Evolutionary conservation across 2,888 invertebrate species (phyloP).

Genomic region (Protophormia terraenovae): DNA sequence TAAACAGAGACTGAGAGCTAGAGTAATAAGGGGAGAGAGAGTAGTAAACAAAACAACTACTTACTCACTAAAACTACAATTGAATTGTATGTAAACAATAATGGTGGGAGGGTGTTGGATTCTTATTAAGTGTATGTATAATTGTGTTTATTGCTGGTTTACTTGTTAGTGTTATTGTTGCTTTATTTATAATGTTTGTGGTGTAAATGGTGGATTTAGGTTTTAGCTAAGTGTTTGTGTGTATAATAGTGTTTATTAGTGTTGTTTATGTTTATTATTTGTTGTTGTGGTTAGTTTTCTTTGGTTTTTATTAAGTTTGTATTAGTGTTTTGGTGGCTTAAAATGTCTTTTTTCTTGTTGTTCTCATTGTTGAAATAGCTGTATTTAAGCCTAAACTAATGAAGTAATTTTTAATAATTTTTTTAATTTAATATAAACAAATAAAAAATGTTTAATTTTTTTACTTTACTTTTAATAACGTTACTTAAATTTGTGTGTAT

Average conservation of each 20-base stretch:
- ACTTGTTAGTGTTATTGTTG: neutral
- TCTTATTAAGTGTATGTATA: neutral
- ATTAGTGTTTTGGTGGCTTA: neutral
- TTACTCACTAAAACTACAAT: neutral
- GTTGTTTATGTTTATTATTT: neutral
- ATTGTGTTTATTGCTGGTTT: neutral
- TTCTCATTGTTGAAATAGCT: neutral
- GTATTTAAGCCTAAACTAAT: neutral
- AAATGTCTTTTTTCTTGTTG: neutral
- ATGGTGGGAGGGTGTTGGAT: neutral
- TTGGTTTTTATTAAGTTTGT: neutral
- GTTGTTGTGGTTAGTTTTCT: neutral
- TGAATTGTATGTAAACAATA: neutral
- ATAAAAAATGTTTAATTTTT: no score
- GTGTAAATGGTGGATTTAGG: neutral
- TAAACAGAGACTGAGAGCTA: neutral
- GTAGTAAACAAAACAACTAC: neutral
- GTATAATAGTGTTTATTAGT: conserved; percentile 2
- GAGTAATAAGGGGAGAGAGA: neutral
- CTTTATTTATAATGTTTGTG: neutral
- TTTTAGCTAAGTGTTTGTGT: neutral
- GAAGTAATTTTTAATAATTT: neutral
- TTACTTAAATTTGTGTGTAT: no score
- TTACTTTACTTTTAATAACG: no score
- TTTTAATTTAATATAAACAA: no score